These are phyloP conservation scores for Melanerpes aurifrons DNA, from an alignment of 2,113 vertebrate species.

Conservation along the genomic window DNA sequence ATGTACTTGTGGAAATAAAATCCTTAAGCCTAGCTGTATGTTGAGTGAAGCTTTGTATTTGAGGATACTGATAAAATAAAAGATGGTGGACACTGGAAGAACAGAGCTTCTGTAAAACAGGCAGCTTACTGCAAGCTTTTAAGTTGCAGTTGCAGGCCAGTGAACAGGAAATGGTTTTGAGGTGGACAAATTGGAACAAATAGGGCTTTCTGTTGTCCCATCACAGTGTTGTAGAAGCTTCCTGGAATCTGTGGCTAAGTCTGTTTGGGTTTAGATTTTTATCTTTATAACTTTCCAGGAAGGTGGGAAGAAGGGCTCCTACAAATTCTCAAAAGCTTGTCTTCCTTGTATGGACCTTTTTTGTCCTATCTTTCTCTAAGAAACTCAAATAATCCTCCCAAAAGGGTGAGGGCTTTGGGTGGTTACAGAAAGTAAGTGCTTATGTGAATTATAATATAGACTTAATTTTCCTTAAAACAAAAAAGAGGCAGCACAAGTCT, in stretches of 20 bases:
- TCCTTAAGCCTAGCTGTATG: neutral
- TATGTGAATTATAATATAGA: neutral
- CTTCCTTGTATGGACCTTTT: neutral
- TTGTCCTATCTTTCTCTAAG: neutral
- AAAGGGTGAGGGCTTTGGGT: neutral
- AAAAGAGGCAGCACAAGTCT: neutral
- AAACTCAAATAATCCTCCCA: neutral
- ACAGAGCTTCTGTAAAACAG: neutral
- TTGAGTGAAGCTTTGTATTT: neutral
- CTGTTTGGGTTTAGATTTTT: neutral
- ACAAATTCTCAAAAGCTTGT: neutral
- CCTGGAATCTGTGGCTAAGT: neutral
- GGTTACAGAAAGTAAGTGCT: neutral
- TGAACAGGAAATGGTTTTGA: neutral
- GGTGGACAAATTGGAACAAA: neutral
- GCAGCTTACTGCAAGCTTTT: neutral
- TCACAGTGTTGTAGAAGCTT: neutral
- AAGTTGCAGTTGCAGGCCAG: neutral
- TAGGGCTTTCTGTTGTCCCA: neutral
- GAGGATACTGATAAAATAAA: neutral
- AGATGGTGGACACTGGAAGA: neutral
- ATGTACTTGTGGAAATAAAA: neutral
- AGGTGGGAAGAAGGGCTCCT: neutral
- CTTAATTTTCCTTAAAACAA: neutral
- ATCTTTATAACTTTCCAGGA: neutral